Percentiles rank a stretch among this genome's conserved stretches.
These are phyloP conservation scores for Noctua comes DNA, from an alignment of 2,888 invertebrate species.

Conservation along the genomic window DNA sequence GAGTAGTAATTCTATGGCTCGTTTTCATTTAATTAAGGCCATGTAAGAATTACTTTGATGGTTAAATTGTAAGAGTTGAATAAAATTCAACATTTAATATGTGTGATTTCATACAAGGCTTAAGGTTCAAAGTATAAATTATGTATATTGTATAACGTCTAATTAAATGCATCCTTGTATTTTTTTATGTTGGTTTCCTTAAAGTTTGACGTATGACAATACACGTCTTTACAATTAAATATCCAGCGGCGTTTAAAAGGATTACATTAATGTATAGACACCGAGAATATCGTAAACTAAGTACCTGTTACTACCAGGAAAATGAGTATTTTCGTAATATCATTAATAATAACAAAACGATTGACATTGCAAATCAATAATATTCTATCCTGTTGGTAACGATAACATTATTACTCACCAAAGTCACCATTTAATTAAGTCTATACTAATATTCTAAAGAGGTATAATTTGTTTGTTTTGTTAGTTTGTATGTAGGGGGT, in stretches of 20 bases:
- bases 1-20: not conserved
- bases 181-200: not conserved
- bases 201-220: not conserved
- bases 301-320: slow-evolving; percentile 1
- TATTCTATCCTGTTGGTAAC: not conserved
- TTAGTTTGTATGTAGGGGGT: too few species aligned
- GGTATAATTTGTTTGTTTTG: too few species aligned
- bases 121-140: not conserved
- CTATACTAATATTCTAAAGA: too few species aligned
- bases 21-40: not conserved
- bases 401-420: not conserved
- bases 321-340: not conserved
- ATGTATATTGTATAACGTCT: too few species aligned
- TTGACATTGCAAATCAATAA: not conserved
- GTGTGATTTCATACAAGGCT: not conserved
- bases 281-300: not conserved
- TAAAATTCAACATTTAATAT: not conserved
- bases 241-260: too few species aligned
- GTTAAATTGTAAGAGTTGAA: not conserved
- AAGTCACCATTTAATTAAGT: not conserved
- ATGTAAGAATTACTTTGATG: not conserved
- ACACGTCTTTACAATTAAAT: not conserved
- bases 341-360: not conserved
- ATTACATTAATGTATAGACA: not conserved
- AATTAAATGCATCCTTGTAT: too few species aligned